Conservation (phyloP, 2,888 invertebrate genomes). For the Lithophane semibrunnea region DNA sequence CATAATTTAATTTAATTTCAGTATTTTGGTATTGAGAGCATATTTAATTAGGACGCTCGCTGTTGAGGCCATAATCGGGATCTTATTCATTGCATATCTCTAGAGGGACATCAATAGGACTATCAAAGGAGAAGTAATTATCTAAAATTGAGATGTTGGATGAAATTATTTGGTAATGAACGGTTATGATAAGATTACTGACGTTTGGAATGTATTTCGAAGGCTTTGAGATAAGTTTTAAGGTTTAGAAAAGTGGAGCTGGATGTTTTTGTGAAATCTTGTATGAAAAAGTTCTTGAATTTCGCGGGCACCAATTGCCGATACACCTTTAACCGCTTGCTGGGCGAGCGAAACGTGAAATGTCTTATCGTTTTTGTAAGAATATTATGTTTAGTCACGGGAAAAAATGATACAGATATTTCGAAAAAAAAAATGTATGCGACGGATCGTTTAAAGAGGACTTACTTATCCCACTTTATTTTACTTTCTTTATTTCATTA, state of each 20-base stretch:
- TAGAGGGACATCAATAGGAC: conserved; percentile 45
- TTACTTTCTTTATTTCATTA: too few relatives aligned
- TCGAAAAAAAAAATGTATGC: too few relatives aligned
- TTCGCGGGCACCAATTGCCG: too few relatives aligned
- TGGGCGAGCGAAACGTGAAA: conserved; percentile 65
- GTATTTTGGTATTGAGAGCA: conserved; percentile 47
- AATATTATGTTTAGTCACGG: not conserved
- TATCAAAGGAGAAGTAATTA: conserved; percentile 56
- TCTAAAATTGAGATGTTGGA: conserved; percentile 47
- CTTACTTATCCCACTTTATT: too few relatives aligned
- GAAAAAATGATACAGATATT: too few relatives aligned
- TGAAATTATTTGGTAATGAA: conserved; percentile 41
- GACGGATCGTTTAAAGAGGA: too few relatives aligned
- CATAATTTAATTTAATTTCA: conserved; percentile 53
- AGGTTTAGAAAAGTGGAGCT: not conserved
- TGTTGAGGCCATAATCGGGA: conserved; percentile 50
- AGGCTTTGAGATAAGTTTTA: not conserved
- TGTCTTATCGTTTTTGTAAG: conserved; percentile 27
- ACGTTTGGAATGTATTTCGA: too few relatives aligned
- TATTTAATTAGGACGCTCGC: conserved; percentile 56
- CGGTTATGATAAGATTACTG: not conserved
- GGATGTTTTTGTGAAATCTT: not conserved
- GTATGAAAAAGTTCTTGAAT: too few relatives aligned
- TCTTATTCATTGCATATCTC: conserved; percentile 59
- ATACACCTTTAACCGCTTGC: conserved; percentile 58